A percentile compares a stretch with the other conserved stretches of the same genome.
phyloP scores from a whole-genome alignment of 2,113 vertebrate species.

The Pyrgilauda ruficollis region DNA sequence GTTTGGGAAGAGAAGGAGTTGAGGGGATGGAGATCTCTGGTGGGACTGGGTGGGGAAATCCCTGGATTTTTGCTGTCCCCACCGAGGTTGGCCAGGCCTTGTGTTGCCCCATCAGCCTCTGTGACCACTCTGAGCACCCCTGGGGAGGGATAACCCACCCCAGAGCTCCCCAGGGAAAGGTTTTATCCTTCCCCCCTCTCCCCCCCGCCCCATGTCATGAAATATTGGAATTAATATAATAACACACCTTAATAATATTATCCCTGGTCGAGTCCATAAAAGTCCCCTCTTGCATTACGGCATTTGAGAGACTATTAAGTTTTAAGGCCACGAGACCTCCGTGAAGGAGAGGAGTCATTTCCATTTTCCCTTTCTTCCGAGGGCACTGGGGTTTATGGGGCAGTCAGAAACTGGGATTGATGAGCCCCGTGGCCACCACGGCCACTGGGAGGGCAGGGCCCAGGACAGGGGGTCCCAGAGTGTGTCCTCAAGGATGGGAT shows the following conservation, averaged over 20 bases:
- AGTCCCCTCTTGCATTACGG: constrained; percentile 70
- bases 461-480: background rate
- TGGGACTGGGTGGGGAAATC: background rate
- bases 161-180: background rate
- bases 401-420: background rate
- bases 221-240: constrained; percentile 60
- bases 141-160: background rate
- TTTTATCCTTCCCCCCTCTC: constrained; percentile 2
- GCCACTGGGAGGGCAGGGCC: background rate
- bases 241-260: constrained; percentile 71
- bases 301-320: constrained; percentile 79
- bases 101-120: background rate
- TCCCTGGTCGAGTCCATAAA: constrained; percentile 76
- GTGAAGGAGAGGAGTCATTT: constrained; percentile 67
- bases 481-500: background rate
- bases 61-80: background rate
- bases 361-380: constrained; percentile 11
- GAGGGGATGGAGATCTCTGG: background rate
- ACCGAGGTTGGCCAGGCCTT: background rate
- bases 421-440: background rate
- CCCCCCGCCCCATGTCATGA: background rate
- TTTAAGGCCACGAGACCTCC: constrained; percentile 76
- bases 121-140: background rate
- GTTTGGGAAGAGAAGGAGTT: background rate
- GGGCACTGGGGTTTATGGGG: constrained; percentile 36